Base-by-base conservation (phyloP, 2,797 vertebrate species). In the Pipistrellus pipistrellus region DNA sequence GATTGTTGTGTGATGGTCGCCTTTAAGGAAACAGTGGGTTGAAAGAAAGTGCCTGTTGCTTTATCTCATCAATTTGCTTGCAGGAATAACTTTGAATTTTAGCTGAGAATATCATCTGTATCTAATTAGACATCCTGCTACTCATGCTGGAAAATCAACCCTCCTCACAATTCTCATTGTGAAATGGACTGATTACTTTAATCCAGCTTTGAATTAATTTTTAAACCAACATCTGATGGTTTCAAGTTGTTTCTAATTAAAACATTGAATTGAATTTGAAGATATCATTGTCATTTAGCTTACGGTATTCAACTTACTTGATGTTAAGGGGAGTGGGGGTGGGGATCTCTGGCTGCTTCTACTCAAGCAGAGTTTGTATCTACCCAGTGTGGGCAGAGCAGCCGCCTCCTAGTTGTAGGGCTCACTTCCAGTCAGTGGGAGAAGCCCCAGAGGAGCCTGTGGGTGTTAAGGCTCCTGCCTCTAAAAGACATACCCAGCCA, bases 151-250 rank as follows among this genome's bases (percentile, higher is more conserved):
- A 93, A 80, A 82, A 91, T 64, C 95, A 78, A 1, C 35, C 51
- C 73, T 69, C 64, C 86, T 93, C 35, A 4, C 95, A 77, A 2
- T 41, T 57, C 78, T 92, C 35, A 4, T 55, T 91, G 71, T 81
- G 73, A 87, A 83, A 77, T 0, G 5, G 53, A 46, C 59, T 53
- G 38, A 76, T 94, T 90, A 71, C 90, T 85, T 95, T 44, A 85
- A 85, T 71, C 38, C 23, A 53, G 57, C 35, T 87, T 78, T 90
- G 85, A 96, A 80, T 91, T 91, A 35, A 57, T 78, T 93, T 92
- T 93, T 46, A 30, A 78, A 46, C 23, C 4, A 62, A 30, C 14
- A 71, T 87, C 80, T 64, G 25, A 88, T 89, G 82, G 85, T 44
- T 90, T 84, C 75, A 68, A 46, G 46, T 92, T 80, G 30, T 72